Percentiles rank a stretch among this genome's conserved stretches.
Evolutionary conservation across 2,113 vertebrate genomes (phyloP).

Genomic region (Opisthocomus hoazin): DNA sequence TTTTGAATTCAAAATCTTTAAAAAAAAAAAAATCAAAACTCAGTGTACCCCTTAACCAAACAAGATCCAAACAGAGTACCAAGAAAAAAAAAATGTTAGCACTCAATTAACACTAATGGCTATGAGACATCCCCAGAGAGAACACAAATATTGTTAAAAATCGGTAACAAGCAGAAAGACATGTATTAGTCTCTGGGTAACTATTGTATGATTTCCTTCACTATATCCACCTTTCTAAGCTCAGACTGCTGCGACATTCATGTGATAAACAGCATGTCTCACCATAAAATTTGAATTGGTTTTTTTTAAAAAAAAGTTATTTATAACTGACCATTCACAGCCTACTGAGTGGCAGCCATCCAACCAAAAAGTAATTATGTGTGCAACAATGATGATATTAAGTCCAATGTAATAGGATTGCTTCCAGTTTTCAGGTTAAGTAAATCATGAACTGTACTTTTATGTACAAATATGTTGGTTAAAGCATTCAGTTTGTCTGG

Average conservation of each 20-base stretch:
- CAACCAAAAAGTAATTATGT: slow-evolving; percentile 5
- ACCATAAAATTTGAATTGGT: not conserved
- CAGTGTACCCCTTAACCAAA: not conserved
- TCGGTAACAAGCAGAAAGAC: not conserved
- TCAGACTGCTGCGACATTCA: not conserved
- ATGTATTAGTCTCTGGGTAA: not conserved
- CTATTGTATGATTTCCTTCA: not conserved
- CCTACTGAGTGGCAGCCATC: not conserved
- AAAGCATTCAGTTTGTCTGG: not conserved
- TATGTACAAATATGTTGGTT: not conserved
- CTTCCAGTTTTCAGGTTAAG: slow-evolving; percentile 15
- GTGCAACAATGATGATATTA: not conserved
- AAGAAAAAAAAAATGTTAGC: not conserved
- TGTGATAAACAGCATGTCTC: not conserved
- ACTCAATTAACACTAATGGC: not conserved
- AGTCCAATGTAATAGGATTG: not conserved
- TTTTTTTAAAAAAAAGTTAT: not conserved
- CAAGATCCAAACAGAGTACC: not conserved
- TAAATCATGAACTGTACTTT: not conserved
- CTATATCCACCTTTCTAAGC: not conserved
- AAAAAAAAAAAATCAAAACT: not conserved
- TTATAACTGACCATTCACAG: not conserved
- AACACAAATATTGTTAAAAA: not conserved
- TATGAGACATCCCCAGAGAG: not conserved
- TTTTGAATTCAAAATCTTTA: not conserved